Evolutionary conservation across 2,797 vertebrate species (phyloP).

Genomic region (Sebastes matsubarae): DNA sequence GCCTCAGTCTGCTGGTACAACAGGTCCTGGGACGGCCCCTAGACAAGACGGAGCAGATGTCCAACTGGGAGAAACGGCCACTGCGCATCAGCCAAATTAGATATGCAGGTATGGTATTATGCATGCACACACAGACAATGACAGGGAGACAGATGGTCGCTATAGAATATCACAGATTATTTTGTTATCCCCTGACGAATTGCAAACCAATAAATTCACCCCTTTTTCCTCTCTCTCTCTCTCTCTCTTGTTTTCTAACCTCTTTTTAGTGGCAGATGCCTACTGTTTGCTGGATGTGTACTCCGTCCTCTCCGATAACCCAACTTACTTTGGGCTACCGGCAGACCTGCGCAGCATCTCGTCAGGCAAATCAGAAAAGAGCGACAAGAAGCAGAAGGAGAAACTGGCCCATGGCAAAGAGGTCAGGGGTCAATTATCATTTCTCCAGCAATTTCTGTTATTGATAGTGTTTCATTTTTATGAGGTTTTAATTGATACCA

Average conservation of each 20-base stretch:
- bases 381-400: conserved; percentile 63
- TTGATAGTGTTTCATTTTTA: neutral
- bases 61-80: conserved; percentile 90
- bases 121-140: conserved; percentile 44
- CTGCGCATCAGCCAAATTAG: conserved; percentile 86
- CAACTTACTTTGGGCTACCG: conserved; percentile 75
- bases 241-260: neutral
- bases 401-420: conserved; percentile 46
- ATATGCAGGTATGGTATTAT: conserved; percentile 85
- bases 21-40: conserved; percentile 88
- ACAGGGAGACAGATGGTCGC: conserved; percentile 57
- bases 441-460: neutral
- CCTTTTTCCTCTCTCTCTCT: neutral
- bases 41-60: conserved; percentile 90
- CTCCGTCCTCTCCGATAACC: conserved; percentile 76
- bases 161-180: conserved; percentile 45
- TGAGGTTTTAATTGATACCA: neutral
- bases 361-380: conserved; percentile 40
- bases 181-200: conserved; percentile 44
- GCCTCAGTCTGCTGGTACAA: conserved; percentile 89
- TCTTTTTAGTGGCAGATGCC: conserved; percentile 83
- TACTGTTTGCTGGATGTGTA: conserved; percentile 91
- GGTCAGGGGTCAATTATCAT: conserved; percentile 45
- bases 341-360: conserved; percentile 68
- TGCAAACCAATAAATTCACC: conserved; percentile 21